Conservation (phyloP, 2,113 vertebrate genomes). For the Castor canadensis region DNA sequence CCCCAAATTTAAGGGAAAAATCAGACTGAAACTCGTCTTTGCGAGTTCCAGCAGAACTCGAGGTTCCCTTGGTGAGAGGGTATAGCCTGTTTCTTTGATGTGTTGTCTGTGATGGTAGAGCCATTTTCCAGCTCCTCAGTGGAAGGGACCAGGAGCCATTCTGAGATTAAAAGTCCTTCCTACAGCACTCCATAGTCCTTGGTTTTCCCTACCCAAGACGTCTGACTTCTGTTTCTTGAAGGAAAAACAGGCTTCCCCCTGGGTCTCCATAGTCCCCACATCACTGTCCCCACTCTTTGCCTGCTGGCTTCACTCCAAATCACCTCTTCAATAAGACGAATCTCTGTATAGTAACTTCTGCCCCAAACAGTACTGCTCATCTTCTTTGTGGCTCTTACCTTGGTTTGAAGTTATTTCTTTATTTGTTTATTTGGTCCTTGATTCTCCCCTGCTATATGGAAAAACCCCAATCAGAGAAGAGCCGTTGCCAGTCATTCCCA, state of each 20-base stretch:
- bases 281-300: neutral
- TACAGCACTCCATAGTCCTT: neutral
- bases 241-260: neutral
- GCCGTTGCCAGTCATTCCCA: neutral
- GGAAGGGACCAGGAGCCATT: rapidly evolving
- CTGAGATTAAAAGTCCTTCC: neutral
- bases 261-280: too few species aligned
- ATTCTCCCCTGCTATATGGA: neutral
- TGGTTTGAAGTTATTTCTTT: neutral
- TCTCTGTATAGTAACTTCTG: neutral
- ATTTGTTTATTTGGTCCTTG: neutral
- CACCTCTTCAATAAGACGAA: neutral
- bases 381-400: neutral
- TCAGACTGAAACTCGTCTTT: neutral
- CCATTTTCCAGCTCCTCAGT: neutral
- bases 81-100: neutral
- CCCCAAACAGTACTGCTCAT: neutral
- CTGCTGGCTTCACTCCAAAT: neutral
- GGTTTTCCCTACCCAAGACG: neutral
- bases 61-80: neutral
- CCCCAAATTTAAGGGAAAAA: neutral
- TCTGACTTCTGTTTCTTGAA: neutral
- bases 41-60: neutral
- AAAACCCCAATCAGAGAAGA: neutral
- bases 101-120: neutral